phyloP scores from a whole-genome alignment of 1,140 invertebrate species.

The Branchinecta lynchi region DNA sequence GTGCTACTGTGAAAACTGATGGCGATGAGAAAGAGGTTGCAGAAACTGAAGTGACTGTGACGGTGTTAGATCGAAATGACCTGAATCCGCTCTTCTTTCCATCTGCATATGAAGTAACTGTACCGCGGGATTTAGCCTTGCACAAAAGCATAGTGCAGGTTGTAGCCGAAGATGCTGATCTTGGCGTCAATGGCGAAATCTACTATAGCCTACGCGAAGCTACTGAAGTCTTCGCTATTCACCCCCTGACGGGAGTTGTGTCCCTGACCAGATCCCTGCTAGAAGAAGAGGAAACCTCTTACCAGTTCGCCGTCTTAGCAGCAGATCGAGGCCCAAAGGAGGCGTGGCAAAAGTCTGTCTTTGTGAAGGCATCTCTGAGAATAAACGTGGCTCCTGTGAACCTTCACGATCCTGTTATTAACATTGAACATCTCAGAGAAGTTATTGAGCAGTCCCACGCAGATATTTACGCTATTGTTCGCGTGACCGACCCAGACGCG shows the following conservation, averaged over 20 bases:
- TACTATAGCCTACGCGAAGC: slow-evolving; percentile 81
- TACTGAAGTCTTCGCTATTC: slow-evolving; percentile 71
- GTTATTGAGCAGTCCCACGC: slow-evolving; percentile 67
- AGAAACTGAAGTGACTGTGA: slow-evolving; percentile 56
- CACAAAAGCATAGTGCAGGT: slow-evolving; percentile 41
- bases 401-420: slow-evolving; percentile 64
- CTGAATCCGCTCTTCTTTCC: slow-evolving; percentile 79
- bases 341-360: slow-evolving; percentile 29
- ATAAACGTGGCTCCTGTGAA: slow-evolving; percentile 72
- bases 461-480: slow-evolving; percentile 76
- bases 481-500: slow-evolving; percentile 60
- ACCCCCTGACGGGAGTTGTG: slow-evolving; percentile 77
- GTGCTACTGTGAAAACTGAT: slow-evolving; percentile 46
- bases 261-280: slow-evolving; percentile 61
- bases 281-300: slow-evolving; percentile 46
- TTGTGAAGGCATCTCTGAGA: slow-evolving; percentile 41
- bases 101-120: slow-evolving; percentile 62
- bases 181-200: slow-evolving; percentile 84
- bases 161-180: slow-evolving; percentile 79
- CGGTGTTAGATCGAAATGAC: slow-evolving; percentile 75
- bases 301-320: slow-evolving; percentile 61
- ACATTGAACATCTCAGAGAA: slow-evolving; percentile 56
- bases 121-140: slow-evolving; percentile 73
- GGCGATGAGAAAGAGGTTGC: slow-evolving; percentile 38
- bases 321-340: slow-evolving; percentile 59